Evolutionary conservation across 2,113 vertebrate genomes (phyloP).

Genomic region (Globicephala melas): DNA sequence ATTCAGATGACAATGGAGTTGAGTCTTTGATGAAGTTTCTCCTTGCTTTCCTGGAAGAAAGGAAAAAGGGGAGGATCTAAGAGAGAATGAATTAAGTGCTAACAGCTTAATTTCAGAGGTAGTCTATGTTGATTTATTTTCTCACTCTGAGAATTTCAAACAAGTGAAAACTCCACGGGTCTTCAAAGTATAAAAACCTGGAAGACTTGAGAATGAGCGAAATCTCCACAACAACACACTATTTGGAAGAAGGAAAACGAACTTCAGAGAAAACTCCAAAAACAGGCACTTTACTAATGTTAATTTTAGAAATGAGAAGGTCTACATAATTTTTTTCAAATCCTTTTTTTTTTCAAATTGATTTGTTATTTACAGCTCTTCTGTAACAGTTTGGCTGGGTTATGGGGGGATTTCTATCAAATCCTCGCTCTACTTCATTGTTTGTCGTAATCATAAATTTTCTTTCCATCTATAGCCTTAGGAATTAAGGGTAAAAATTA

Average conservation of each 20-base stretch:
- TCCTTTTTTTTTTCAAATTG: neutral
- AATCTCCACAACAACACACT: neutral
- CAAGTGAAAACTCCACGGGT: neutral
- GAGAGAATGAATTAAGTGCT: conserved; percentile 78
- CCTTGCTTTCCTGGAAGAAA: conserved; percentile 88
- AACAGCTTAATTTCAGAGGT: conserved; percentile 43
- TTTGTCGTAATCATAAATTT: neutral
- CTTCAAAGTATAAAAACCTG: conserved; percentile 3
- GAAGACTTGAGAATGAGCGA: neutral
- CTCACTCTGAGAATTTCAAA: conserved; percentile 11
- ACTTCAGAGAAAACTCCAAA: neutral
- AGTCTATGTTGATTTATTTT: neutral
- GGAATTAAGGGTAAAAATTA: neutral
- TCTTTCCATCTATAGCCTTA: neutral
- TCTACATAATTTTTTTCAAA: neutral
- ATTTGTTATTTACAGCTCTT: neutral
- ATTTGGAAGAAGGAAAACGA: neutral
- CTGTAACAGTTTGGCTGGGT: neutral
- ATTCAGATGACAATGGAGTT: conserved; percentile 86
- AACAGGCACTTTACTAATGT: neutral
- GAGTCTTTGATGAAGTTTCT: conserved; percentile 85
- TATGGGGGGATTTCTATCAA: neutral
- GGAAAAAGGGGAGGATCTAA: conserved; percentile 85
- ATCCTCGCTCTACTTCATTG: neutral
- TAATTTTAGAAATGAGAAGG: neutral